Base-by-base conservation (phyloP, 1,140 invertebrate species). In the Vollenhovia emeryi region DNA sequence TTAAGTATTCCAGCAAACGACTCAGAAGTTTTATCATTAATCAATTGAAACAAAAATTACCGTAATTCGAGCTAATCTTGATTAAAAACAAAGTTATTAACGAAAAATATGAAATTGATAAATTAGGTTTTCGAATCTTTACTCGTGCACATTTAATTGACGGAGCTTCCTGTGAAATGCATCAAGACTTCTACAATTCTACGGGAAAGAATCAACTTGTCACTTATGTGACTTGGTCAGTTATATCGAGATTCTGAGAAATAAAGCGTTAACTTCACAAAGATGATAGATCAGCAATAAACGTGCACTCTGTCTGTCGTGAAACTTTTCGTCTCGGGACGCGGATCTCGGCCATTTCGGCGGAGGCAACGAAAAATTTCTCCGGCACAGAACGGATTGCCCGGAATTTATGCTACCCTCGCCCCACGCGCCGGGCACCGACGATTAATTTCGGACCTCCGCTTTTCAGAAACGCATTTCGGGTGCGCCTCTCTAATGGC, bases 391-490 rank as follows among this genome's bases (percentile, higher is more conserved):
- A 57, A 11, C 18, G 36, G 48, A 68, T 57, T 30, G 30, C 13
- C 18, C 66, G n/a, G 13, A 82, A 82, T 82, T 82, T 82, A 82
- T 82, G 66, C 36, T 36, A 36, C 52, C 30, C 15, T 43, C 30
- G 69, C 50, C 50, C 21, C 7, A 45, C 66, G 18, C 7, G 13
- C 66, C 52, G 9, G 36, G 24, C 43, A 27, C 36, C 30, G 50
- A 40, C 66, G 36, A 82, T 82, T 82, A 82, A 82, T 82, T 73
- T 82, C 40, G 50, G 18, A 24, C 50, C 36, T 30, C 40, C 11
- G 78, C 78, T 82, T 82, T 82, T 82, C 78, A 59, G 66, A 57
- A 80, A 80, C 64, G 78, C 78, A 80, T 80, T 82, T 82, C 30
- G 66, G 66, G 40, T 73, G 78, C 78, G 50, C 66, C 48, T 68